Base-by-base conservation (phyloP, 2,113 vertebrate species). In the Varanus salvator region DNA sequence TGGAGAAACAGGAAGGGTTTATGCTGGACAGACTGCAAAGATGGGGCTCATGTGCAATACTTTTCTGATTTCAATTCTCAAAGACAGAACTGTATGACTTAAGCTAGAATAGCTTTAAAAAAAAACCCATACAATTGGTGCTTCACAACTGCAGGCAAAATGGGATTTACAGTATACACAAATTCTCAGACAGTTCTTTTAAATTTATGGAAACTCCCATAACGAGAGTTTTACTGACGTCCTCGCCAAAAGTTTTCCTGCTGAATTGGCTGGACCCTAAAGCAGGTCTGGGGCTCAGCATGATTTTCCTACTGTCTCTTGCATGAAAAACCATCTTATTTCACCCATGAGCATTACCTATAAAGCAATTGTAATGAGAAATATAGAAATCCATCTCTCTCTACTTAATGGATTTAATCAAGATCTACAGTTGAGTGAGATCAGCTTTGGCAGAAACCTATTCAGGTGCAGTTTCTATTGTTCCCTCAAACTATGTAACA, bases 201-300 rank as follows among this genome's bases (percentile, higher is more conserved):
- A 95, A 96, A 95, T 87, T 85, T 93, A 94, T 31, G 75, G 92
- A 94, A 96, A 95, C 92, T 95, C 89, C 86, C 86, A 91, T 95
- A 93, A 91, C 85, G 48, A 90, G 85, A 92, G 74, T 94, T 95
- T 94, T 95, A 94, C 89, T 93, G 91, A 93, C 94, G 89, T 94
- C 64, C 91, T 95, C 85, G 93, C 93, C 93, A 91, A 91, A 68
- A 12, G 82, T 95, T 96, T 91, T 96, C n/a, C 57, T 77, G 94
- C 92, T 96, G 90, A 95, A 93, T 94, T 81, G 92, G 90, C 93
- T 95, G 92, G 95, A 95, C 90, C 93, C 88, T 92, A 96, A 96
- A 95, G 80, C 91, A 95, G 64, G 77, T 85, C 91, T 94, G 86
- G 75, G 91, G 93, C 94, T 94, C 92, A 93, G 78, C 86, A 89